Evolutionary conservation across 2,797 vertebrate species (phyloP), one percentile per base, ranked within the genome.

Genomic region (Phoebastria nigripes): DNA sequence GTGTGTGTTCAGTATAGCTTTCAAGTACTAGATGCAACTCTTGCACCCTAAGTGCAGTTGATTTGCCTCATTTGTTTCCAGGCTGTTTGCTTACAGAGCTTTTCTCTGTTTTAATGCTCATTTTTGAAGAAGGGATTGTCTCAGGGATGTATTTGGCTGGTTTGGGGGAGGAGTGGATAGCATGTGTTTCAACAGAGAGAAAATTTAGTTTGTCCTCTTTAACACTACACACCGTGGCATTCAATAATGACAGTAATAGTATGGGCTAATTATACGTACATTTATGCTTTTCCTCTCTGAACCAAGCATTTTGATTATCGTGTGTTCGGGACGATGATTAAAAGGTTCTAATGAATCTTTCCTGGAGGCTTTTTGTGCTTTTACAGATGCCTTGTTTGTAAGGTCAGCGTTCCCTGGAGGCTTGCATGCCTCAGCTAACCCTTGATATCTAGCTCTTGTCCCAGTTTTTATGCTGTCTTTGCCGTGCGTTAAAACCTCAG

Each of bases 371-470:
- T 67, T 76, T 54, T 55, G 41, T 55, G 31, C 42, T 85, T 80
- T 67, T 59, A 37, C 12, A 24, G 51, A n/a, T 46, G n/a, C 56
- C 72, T 72, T 46, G 46, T 65, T 65, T 58, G 28, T 90, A 87
- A 90, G 92, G 87, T 69, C 90, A 87, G 46, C 3, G 1, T 82
- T 95, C 92, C 69, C 69, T 35, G 25, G 74, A 82, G 90, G 56
- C 79, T 71, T 83, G 39, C n/a, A 8, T 22, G 58, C 51, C 25
- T 92, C 47, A 61, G 61, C 65, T 71, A 69, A 18, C 49, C 52
- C 58, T 78, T 28, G 44, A 7, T 82, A 11, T 2, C 4, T 49
- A 84, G 22, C 79, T 85, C 47, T 58, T 66, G 63, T 73, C 79
- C 79, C 0, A 14, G 35, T 89, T 90, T 49, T 93, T 80, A 16